Base-by-base conservation (phyloP, 2,797 vertebrate species). In the Allenopithecus nigroviridis region DNA sequence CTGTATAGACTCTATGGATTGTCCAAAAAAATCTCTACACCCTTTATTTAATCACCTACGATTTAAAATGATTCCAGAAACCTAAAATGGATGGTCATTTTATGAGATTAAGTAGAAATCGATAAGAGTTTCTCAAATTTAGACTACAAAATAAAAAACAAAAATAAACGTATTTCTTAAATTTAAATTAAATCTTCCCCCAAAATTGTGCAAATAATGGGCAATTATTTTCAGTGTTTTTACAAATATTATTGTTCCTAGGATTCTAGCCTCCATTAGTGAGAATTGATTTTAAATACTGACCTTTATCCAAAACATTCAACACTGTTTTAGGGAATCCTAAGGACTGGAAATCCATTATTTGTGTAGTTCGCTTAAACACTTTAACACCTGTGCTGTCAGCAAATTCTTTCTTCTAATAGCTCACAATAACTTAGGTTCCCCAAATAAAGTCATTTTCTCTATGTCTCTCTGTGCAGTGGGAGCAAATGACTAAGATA, bases 221-320 rank as follows among this genome's bases (percentile, higher is more conserved):
- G 26, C 11, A 92, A n/a, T 50, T 26, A 75, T n/a, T 78, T 85
- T 72, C 13, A 39, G 1, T 79, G 46, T 91, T 94, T 95, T 79
- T 50, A 86, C 26, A 92, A 86, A 46, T 84, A 91, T 80, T 87
- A 79, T 86, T 87, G 26, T 50, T 91, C 85, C 79, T 85, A 30
- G 41, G 85, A 55, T 80, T 28, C 39, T 90, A 14, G 5, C 8
- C 24, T 95, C 6, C 36, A 93, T 89, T 89, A 64, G 26, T 5
- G 84, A 91, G 48, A 93, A 94, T 68, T 24, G 10, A 91, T 84
- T 96, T 93, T 84, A 84, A 91, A 80, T 81, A 57, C 24, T 78
- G 33, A 41, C 9, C 30, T 91, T 87, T 91, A 36, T 50, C 16
- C 55, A 89, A 53, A 79, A 94, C 5, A 80, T 75, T 93, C 53